Evolutionary conservation across 2,888 invertebrate species (phyloP), one percentile per base, ranked within the genome.

Genomic region (Scaptomyza flava): DNA sequence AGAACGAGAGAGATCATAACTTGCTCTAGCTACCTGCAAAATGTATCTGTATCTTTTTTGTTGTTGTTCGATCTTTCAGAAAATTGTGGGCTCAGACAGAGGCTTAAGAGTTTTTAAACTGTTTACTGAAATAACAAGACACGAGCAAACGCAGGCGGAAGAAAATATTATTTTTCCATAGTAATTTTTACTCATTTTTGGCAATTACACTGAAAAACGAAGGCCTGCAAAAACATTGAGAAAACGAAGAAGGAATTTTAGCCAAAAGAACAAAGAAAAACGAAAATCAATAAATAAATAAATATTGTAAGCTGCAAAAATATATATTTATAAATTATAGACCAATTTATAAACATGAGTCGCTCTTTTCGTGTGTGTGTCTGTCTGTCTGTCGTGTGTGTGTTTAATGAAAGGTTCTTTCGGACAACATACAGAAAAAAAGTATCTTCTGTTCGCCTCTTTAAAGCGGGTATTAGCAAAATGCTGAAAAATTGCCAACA

Each of bases 281-380:
- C 45, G 77, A 61, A 27, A 64, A 73, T 52, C 27, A 27, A 27
- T 27, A 64, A 51, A 46, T 20, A 57, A 12, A 58, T 59, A 60
- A 59, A 23, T 48, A 56, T 34, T 58, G 66, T 70, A 68, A 82
- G 89, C 89, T 89, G 89, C 76, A 82, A 69, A 87, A 87, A 89
- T 81, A 83, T 41, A 41, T 41, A 41, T 1, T 1, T 23, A 23
- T 14, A 88, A 89, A 89, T 89, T 89, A 89, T 89, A 76, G 88
- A 89, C 83, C 89, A 87, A 88, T 89, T 88, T 89, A 85, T 89
- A 81, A 87, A 77, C 82, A 88, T 88, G 87, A 88, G 72, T 89
- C 67, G 89, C 52, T 85, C 54, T 34, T 72, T 41, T 41, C 17
- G 41, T 77, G 23, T 56, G 69, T 50, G 33, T 51, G 72, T 77